Conservation (phyloP, 2,797 vertebrate genomes). For the Otolemur crassicaudatus region DNA sequence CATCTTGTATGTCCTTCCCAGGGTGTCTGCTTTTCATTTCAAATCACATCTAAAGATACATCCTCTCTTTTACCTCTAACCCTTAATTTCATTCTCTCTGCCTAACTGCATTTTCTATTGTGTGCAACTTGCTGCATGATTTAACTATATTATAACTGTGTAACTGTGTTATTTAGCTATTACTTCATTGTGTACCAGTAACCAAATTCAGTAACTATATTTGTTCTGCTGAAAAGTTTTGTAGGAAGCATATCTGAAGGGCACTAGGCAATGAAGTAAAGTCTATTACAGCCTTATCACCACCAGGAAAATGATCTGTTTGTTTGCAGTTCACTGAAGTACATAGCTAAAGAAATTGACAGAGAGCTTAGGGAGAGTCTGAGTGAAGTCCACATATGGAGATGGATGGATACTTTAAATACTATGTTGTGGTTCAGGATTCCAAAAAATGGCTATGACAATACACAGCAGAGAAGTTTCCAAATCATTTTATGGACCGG, state of each 20-base stretch:
- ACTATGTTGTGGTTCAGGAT: constrained; percentile 19
- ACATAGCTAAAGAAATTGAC: constrained; percentile 76
- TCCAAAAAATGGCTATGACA: background rate
- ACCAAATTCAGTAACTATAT: constrained; percentile 81
- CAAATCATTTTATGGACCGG: background rate
- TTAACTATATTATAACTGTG: constrained; percentile 79
- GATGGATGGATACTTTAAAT: constrained; percentile 66
- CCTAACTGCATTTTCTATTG: constrained; percentile 82
- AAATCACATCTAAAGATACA: constrained; percentile 78
- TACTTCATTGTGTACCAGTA: constrained; percentile 83
- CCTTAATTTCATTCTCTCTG: constrained; percentile 80
- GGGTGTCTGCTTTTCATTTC: constrained; percentile 69
- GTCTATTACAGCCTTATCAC: constrained; percentile 77
- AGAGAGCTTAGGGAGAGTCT: constrained; percentile 50
- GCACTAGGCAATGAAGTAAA: constrained; percentile 78
- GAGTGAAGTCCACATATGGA: constrained; percentile 65
- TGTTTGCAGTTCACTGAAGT: constrained; percentile 81
- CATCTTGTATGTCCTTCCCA: constrained; percentile 61
- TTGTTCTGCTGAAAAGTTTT: constrained; percentile 80
- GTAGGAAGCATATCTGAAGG: constrained; percentile 79
- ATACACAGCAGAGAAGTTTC: constrained; percentile 28
- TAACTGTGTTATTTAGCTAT: constrained; percentile 79
- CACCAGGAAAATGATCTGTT: constrained; percentile 79
- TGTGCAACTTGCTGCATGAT: constrained; percentile 80
- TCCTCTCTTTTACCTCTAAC: constrained; percentile 56